Base-by-base conservation (phyloP, 2,888 invertebrate species). In the Callinectes sapidus region DNA sequence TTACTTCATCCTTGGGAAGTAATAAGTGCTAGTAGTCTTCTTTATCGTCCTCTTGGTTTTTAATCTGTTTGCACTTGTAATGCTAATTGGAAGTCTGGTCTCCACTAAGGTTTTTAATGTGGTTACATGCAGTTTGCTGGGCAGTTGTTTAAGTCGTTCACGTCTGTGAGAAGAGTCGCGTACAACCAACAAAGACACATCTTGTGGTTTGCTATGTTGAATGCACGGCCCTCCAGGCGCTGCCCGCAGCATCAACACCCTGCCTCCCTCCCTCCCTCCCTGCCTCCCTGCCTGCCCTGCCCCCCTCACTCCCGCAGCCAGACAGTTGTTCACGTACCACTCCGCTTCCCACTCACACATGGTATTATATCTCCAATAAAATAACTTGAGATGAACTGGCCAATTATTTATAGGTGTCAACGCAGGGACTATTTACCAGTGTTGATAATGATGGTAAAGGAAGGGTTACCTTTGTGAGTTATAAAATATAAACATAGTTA, bases 401-500 rank as follows among this genome's bases (percentile, higher is more conserved):
- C 92, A 92, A 92, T 92, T 92, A 90, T 92, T 90, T 92, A 90
- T 87, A 87, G 85, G 92, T 92, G 92, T 92, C 92, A 92, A 90
- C 90, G 92, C 89, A 88, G 90, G 90, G 90, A 90, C 92, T 90
- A 92, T 92, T 92, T 92, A 90, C 92, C 90, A 87, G 92, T 88
- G 92, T 90, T 90, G 93, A 91, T 93, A 93, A 93, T 93, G 91
- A 93, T 92, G 86, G 89, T 87, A 87, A 91, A 91, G 91, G 89
- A 90, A 91, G 91, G 91, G 90, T 91, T 91, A 91, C 90, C 91
- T 90, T 90, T 90, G 93, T 90, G 93, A 91, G 90, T 93, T 93
- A 91, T 91, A 91, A 92, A 92, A 93, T 93, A 91, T 93, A 93
- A 93, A 93, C 92, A 93, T 93, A 93, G 92, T 93, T 93, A 93